Evolutionary conservation across 2,888 invertebrate species (phyloP).

Genomic region (Tenthredo scrophulariae): DNA sequence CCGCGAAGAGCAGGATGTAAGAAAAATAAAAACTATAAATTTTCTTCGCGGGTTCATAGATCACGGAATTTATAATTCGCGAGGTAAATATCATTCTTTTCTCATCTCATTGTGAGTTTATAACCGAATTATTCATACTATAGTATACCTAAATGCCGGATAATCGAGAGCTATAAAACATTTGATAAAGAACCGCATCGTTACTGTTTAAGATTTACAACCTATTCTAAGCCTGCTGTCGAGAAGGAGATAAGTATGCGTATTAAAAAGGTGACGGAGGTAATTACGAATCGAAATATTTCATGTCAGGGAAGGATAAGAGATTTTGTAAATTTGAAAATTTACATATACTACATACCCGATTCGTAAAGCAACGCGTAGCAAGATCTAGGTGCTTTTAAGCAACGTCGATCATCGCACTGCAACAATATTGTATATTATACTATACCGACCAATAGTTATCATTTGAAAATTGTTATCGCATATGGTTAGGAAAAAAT

Average conservation of each 20-base stretch:
- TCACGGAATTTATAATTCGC: not conserved
- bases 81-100: not conserved
- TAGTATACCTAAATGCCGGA: too few relatives aligned
- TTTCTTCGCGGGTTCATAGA: not conserved
- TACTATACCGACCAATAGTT: not conserved
- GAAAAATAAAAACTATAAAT: too few relatives aligned
- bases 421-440: too few relatives aligned
- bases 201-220: not conserved
- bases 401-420: not conserved
- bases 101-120: not conserved
- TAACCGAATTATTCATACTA: not conserved
- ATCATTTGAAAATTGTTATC: not conserved
- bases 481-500: not conserved
- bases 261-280: not conserved
- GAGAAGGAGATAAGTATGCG: not conserved
- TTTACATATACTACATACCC: too few relatives aligned
- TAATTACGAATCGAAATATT: not conserved
- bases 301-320: not conserved
- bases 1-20: not conserved
- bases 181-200: too few relatives aligned
- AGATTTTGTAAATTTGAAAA: not conserved
- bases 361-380: not conserved
- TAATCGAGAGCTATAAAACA: not conserved
- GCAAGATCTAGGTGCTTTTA: not conserved
- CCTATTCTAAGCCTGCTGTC: not conserved